Percentiles rank a stretch among this genome's conserved stretches.
These are phyloP conservation scores for Amphimallon solstitiale DNA, from an alignment of 2,888 invertebrate species.

Conservation along the genomic window DNA sequence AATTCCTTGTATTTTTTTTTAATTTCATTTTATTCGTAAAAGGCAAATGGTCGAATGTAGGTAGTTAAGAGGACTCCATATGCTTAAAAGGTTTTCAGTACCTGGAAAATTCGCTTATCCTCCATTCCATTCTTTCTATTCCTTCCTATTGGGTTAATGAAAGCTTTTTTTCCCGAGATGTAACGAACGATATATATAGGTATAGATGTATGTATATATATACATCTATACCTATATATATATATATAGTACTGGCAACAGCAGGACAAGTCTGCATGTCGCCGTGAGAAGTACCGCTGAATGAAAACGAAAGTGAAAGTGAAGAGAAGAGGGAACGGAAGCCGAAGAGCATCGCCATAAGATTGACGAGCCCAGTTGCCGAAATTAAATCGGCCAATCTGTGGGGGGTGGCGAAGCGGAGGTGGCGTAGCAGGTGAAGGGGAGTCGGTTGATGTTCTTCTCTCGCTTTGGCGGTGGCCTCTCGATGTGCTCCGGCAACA, in stretches of 20 bases:
- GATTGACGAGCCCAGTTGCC: conserved; percentile 60
- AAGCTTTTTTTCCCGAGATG: background rate
- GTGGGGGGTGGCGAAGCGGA: conserved; percentile 46
- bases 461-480: background rate
- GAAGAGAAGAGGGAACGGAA: background rate
- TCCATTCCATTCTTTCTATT: conserved; percentile 16
- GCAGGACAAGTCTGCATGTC: background rate
- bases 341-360: conserved; percentile 39
- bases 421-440: background rate
- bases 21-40: conserved; percentile 8
- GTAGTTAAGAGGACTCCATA: conserved; percentile 17
- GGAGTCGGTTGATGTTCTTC: background rate
- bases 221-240: too few relatives aligned
- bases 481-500: conserved; percentile 54
- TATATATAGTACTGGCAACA: background rate
- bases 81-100: conserved; percentile 27
- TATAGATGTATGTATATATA: too few relatives aligned
- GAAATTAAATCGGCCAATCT: conserved; percentile 61
- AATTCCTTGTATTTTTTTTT: background rate
- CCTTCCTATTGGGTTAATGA: conserved; percentile 25
- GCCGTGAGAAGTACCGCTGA: background rate
- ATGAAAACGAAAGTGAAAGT: background rate
- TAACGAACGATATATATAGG: too few relatives aligned
- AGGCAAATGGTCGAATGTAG: background rate
- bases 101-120: conserved; percentile 32